Evolutionary conservation across 2,888 invertebrate genomes (phyloP).

Genomic region (Coelinius sp.): DNA sequence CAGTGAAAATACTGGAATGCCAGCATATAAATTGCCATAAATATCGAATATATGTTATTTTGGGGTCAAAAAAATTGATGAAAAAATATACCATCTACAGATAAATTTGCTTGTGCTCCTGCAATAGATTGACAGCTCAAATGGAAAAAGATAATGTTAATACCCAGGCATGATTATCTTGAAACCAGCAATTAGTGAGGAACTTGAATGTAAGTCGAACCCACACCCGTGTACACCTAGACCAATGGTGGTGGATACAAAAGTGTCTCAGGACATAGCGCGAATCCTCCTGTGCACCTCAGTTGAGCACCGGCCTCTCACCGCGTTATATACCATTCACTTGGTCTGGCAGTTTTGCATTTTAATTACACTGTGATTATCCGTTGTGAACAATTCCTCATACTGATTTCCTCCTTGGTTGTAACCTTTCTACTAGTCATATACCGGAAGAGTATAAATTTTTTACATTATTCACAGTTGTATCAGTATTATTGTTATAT

Average conservation of each 20-base stretch:
- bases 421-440: not conserved
- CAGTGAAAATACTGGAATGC: not conserved
- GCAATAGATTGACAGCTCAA: no score
- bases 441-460: not conserved
- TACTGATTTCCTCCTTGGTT: not conserved
- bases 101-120: no score
- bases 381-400: not conserved
- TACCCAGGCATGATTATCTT: not conserved
- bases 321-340: constrained; percentile 54
- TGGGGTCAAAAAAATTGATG: not conserved
- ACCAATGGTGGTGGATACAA: constrained; percentile 56
- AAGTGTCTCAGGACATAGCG: constrained; percentile 60
- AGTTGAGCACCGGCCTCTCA: constrained; percentile 68
- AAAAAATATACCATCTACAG: not conserved
- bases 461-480: not conserved
- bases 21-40: not conserved
- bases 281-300: constrained; percentile 57
- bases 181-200: constrained; percentile 18
- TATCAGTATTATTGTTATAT: not conserved
- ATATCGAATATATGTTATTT: not conserved
- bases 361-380: constrained; percentile 1
- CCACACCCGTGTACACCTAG: constrained; percentile 38
- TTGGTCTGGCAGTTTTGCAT: constrained; percentile 8
- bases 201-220: not conserved
- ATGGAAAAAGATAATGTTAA: not conserved